phyloP scores from a whole-genome alignment of 2,113 vertebrate genomes.

The Emydura subglobosa region DNA sequence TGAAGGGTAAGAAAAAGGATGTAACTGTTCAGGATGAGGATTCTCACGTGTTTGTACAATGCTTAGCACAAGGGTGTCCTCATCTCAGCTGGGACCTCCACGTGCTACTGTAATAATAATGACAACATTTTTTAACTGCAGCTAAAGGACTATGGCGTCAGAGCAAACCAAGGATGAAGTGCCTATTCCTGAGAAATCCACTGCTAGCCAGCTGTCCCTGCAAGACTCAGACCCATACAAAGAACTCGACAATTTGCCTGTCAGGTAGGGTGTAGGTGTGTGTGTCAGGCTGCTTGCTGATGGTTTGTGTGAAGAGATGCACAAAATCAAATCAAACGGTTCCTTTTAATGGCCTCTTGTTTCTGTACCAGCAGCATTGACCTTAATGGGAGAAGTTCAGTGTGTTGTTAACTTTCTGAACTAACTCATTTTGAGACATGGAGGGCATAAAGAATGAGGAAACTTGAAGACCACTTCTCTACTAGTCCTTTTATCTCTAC shows the following conservation, averaged over 20 bases:
- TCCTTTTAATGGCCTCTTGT: background rate
- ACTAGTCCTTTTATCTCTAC: too few species aligned
- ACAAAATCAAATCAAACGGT: background rate
- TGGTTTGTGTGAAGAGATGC: background rate
- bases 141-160: constrained; percentile 57
- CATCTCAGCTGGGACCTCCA: background rate
- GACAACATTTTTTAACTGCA: constrained; percentile 14
- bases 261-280: background rate
- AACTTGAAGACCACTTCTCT: background rate
- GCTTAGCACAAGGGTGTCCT: background rate
- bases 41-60: background rate
- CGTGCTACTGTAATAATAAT: background rate
- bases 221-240: constrained; percentile 37
- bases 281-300: background rate
- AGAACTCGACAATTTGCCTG: background rate
- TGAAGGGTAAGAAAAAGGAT: too few species aligned
- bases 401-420: background rate
- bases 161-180: constrained; percentile 45
- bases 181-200: constrained; percentile 7
- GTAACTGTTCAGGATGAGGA: background rate
- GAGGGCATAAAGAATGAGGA: background rate
- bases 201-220: background rate
- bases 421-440: background rate
- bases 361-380: background rate
- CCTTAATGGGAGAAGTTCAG: background rate